Percentiles rank a stretch among this genome's conserved stretches.
Evolutionary conservation across 2,888 invertebrate species (phyloP).

Genomic region (Neoitamus cyanurus): DNA sequence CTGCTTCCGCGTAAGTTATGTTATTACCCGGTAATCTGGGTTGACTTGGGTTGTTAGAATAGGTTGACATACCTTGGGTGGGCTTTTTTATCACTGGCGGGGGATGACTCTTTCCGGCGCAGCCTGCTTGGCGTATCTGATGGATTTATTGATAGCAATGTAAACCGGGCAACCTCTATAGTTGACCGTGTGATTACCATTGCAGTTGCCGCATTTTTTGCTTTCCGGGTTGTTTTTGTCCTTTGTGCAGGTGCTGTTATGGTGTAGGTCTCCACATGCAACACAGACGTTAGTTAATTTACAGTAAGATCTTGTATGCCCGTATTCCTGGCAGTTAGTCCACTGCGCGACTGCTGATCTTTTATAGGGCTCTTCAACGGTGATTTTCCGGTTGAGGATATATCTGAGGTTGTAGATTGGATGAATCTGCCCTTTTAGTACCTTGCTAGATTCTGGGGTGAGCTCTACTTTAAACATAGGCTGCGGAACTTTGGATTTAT

Average conservation of each 20-base stretch:
- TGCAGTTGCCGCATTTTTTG: constrained; percentile 1
- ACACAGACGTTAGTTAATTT: neutral
- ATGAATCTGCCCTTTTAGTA: neutral
- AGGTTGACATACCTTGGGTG: too few relatives aligned
- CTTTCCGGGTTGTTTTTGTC: neutral
- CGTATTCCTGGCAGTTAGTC: neutral
- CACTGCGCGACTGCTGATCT: neutral
- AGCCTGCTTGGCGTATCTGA: neutral
- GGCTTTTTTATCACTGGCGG: too few relatives aligned
- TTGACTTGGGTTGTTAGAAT: neutral
- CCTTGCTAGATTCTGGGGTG: neutral
- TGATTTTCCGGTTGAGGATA: neutral
- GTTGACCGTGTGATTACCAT: neutral
- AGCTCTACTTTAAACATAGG: neutral
- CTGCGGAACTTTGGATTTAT: neutral
- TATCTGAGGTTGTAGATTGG: neutral
- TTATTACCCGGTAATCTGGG: neutral
- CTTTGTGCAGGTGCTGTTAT: neutral
- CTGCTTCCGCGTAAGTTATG: neutral
- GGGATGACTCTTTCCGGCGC: neutral
- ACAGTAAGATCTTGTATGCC: constrained; percentile 1
- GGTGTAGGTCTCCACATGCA: neutral
- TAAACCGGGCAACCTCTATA: neutral
- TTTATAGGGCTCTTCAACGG: neutral
- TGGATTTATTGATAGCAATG: neutral